phyloP scores from a whole-genome alignment of 2,888 invertebrate genomes.

The Apotomis betuletana region DNA sequence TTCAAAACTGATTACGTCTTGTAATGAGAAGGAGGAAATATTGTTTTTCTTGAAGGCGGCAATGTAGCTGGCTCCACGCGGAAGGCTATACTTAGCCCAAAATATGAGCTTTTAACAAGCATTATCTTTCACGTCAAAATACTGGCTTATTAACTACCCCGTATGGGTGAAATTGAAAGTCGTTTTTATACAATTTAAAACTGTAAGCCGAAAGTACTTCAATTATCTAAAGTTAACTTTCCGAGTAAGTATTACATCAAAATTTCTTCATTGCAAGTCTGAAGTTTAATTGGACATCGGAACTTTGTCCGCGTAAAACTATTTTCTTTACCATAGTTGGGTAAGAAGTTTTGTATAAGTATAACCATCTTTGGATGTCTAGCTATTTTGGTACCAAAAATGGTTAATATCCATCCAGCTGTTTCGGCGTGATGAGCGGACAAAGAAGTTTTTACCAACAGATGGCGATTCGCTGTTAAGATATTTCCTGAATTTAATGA shows the following conservation, averaged over 20 bases:
- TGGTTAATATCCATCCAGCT: no score
- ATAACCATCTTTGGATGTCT: no score
- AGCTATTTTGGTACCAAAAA: no score
- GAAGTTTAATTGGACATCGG: no score
- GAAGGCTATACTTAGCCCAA: constrained; percentile 65
- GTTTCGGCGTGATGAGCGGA: no score
- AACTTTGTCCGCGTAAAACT: no score
- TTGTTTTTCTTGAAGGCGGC: constrained; percentile 47
- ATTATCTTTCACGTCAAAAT: constrained; percentile 49
- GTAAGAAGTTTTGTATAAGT: no score
- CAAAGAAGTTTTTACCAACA: no score
- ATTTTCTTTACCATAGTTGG: no score
- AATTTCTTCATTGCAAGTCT: background rate
- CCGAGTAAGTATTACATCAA: background rate
- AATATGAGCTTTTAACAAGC: constrained; percentile 71
- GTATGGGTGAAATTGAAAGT: background rate
- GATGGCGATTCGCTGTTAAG: no score
- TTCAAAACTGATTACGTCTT: constrained; percentile 37
- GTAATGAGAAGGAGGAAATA: constrained; percentile 44
- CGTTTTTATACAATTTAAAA: background rate
- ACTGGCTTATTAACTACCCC: constrained; percentile 48
- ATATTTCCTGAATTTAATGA: no score
- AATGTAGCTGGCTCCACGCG: constrained; percentile 48
- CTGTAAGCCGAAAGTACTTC: constrained; percentile 1
- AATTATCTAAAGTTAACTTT: constrained; percentile 31